These are phyloP conservation scores for Panurus biarmicus DNA, from an alignment of 2,113 vertebrate genomes.

Conservation along the genomic window DNA sequence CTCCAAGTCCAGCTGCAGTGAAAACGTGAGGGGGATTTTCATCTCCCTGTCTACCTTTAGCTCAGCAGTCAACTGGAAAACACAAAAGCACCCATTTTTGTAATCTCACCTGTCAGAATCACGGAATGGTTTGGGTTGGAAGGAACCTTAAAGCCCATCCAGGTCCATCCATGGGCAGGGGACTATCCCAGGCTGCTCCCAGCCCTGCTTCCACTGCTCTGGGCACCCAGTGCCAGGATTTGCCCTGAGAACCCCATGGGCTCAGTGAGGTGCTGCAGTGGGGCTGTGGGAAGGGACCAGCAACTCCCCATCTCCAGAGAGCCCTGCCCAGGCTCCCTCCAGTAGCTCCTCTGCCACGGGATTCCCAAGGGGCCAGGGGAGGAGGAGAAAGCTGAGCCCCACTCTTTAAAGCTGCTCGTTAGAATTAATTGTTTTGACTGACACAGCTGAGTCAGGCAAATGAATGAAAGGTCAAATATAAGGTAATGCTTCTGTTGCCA, in stretches of 20 bases:
- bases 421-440: slow-evolving; percentile 20
- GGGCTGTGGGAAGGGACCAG: not conserved
- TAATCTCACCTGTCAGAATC: too few species aligned
- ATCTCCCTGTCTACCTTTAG: not conserved
- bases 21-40: not conserved
- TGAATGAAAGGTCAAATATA: slow-evolving; percentile 45
- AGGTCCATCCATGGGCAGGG: not conserved
- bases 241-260: not conserved
- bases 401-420: not conserved
- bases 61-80: not conserved
- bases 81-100: not conserved
- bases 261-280: fast-evolving
- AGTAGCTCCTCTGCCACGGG: not conserved
- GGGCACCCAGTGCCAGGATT: not conserved
- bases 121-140: not conserved
- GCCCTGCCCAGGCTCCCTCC: not conserved
- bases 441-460: slow-evolving; percentile 39
- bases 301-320: not conserved
- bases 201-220: not conserved
- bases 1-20: not conserved
- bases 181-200: not conserved
- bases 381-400: not conserved
- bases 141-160: not conserved
- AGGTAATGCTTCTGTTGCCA: slow-evolving; percentile 10
- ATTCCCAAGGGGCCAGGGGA: not conserved